Conservation (phyloP, 2,888 invertebrate species). For the Galeopsomyia nigrocyanea region DNA sequence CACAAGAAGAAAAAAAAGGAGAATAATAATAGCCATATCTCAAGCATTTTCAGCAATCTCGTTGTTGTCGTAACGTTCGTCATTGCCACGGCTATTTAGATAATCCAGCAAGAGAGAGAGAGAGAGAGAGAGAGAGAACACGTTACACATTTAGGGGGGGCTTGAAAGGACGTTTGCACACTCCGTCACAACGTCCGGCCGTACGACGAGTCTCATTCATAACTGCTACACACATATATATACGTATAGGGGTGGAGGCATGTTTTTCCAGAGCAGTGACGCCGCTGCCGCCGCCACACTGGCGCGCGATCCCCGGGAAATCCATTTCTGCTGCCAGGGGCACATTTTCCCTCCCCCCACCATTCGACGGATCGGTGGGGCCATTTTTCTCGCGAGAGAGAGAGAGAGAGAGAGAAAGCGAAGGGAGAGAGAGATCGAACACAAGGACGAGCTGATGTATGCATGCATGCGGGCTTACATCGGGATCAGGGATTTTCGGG, state of each 20-base stretch:
- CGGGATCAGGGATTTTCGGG: no score
- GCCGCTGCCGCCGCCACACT: neutral
- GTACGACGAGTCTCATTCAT: constrained; percentile 30
- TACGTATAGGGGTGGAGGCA: neutral
- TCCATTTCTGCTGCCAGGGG: constrained; percentile 17
- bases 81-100: constrained; percentile 42
- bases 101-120: constrained; percentile 22
- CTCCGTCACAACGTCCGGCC: constrained; percentile 18
- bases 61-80: neutral
- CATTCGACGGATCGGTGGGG: constrained; percentile 3
- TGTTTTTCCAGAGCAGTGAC: constrained; percentile 22
- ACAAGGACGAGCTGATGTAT: no score
- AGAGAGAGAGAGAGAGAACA: no score
- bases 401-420: no score
- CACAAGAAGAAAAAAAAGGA: neutral
- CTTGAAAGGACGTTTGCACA: neutral
- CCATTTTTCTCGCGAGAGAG: constrained; percentile 23
- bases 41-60: constrained; percentile 37
- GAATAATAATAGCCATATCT: constrained; percentile 32
- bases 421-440: no score
- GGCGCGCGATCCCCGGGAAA: constrained; percentile 17
- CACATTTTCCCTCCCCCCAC: neutral
- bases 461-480: no score
- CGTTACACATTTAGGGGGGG: no score
- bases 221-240: neutral